Conservation (phyloP, 2,113 vertebrate genomes). For the Aptenodytes patagonicus region DNA sequence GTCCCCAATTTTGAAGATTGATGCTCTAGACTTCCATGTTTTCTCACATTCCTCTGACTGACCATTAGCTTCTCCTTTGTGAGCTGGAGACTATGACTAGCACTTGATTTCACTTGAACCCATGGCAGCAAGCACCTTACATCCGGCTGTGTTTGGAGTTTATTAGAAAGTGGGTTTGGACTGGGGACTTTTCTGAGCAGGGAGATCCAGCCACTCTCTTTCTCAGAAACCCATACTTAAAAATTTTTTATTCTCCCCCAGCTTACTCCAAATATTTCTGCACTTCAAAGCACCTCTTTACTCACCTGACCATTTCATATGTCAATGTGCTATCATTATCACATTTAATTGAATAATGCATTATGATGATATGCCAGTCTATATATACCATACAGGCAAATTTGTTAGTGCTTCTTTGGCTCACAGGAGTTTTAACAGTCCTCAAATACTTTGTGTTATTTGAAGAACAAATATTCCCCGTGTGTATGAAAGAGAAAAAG, state of each 20-base stretch:
- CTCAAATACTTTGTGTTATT: conserved; percentile 45
- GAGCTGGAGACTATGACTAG: neutral
- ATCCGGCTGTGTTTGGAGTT: neutral
- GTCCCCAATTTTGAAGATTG: neutral
- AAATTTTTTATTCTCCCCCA: conserved; percentile 47
- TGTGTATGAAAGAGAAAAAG: conserved; percentile 1
- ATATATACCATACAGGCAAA: conserved; percentile 48
- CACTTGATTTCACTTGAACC: neutral
- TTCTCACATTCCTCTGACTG: neutral
- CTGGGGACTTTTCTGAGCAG: neutral
- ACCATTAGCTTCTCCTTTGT: neutral
- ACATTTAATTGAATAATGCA: conserved; percentile 71
- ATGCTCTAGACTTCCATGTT: neutral
- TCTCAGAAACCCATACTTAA: conserved; percentile 39
- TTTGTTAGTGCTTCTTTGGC: conserved; percentile 36
- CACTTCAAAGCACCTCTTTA: conserved; percentile 72
- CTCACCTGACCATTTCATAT: conserved; percentile 70
- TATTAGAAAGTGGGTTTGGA: neutral
- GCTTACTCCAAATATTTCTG: conserved; percentile 62
- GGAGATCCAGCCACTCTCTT: neutral
- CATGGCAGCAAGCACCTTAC: neutral
- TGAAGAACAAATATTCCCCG: conserved; percentile 35
- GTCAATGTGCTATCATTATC: conserved; percentile 54
- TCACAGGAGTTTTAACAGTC: conserved; percentile 34
- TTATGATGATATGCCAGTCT: conserved; percentile 52